A percentile compares a stretch with the other conserved stretches of the same genome.
These are phyloP conservation scores for Ectemnius lituratus DNA, from an alignment of 2,888 invertebrate species.

Conservation along the genomic window DNA sequence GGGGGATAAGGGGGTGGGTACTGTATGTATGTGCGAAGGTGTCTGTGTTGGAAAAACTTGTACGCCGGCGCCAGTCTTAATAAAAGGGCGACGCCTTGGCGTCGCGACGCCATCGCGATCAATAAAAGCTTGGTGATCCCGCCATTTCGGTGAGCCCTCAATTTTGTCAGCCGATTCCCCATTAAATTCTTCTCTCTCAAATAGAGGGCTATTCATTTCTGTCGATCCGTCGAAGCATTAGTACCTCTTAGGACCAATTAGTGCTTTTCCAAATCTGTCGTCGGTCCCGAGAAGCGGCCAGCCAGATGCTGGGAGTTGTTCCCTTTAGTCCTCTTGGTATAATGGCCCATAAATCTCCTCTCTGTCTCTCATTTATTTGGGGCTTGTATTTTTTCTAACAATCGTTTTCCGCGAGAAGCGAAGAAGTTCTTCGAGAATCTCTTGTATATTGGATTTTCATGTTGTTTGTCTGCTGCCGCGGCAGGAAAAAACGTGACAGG, in stretches of 20 bases:
- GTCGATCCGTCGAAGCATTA: slow-evolving; percentile 39
- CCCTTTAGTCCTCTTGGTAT: slow-evolving; percentile 23
- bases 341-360: slow-evolving; percentile 56
- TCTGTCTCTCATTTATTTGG: slow-evolving; percentile 15
- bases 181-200: neutral
- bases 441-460: too few relatives aligned
- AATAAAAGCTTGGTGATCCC: slow-evolving; percentile 63
- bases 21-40: too few relatives aligned
- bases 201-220: too few relatives aligned
- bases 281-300: slow-evolving; percentile 7
- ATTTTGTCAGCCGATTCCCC: neutral
- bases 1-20: too few relatives aligned
- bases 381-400: too few relatives aligned
- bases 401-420: too few relatives aligned
- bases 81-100: slow-evolving; percentile 63
- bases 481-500: neutral
- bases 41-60: neutral
- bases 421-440: too few relatives aligned
- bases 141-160: slow-evolving; percentile 66
- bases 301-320: slow-evolving; percentile 52
- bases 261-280: slow-evolving; percentile 47
- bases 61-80: slow-evolving; percentile 48
- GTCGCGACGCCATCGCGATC: slow-evolving; percentile 72
- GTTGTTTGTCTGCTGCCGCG: too few relatives aligned
- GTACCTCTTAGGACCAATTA: slow-evolving; percentile 57